phyloP scores from a whole-genome alignment of 1,140 invertebrate genomes.

The Zaprionus lachaisei region DNA sequence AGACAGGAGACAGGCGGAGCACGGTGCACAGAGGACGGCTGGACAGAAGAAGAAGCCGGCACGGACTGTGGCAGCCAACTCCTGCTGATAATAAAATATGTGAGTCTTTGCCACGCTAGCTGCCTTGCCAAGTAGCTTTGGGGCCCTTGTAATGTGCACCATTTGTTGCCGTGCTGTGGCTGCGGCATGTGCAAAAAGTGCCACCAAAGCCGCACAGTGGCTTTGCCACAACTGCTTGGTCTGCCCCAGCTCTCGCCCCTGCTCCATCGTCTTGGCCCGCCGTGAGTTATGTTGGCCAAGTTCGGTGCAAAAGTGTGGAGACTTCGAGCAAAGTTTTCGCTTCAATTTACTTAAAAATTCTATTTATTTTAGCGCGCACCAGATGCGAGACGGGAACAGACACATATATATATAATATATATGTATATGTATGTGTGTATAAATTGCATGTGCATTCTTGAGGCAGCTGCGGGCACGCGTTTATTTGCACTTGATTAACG shows the following conservation, averaged over 20 bases:
- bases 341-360: conserved; percentile 79
- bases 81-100: conserved; percentile 65
- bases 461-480: conserved; percentile 11
- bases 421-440: background rate
- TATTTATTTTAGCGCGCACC: conserved; percentile 65
- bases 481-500: conserved; percentile 55
- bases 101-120: conserved; percentile 47
- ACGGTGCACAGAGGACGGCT: background rate
- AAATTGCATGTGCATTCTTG: conserved; percentile 8
- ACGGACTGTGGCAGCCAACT: background rate
- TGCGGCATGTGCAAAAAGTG: conserved; percentile 36
- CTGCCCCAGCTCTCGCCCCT: background rate
- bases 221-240: conserved; percentile 44
- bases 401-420: background rate
- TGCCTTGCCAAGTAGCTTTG: conserved; percentile 57
- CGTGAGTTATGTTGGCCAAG: conserved; percentile 77
- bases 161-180: conserved; percentile 46
- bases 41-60: background rate
- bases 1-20: conserved; percentile 31
- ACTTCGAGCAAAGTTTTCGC: conserved; percentile 56
- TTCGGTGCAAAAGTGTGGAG: conserved; percentile 69
- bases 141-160: conserved; percentile 63
- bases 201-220: conserved; percentile 58
- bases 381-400: background rate
- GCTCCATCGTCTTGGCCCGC: conserved; percentile 1